A percentile compares a stretch with the other conserved stretches of the same genome.
Evolutionary conservation across 64 coral and sea anemone species (phyloP).

Genomic region (Porites australiensis): DNA sequence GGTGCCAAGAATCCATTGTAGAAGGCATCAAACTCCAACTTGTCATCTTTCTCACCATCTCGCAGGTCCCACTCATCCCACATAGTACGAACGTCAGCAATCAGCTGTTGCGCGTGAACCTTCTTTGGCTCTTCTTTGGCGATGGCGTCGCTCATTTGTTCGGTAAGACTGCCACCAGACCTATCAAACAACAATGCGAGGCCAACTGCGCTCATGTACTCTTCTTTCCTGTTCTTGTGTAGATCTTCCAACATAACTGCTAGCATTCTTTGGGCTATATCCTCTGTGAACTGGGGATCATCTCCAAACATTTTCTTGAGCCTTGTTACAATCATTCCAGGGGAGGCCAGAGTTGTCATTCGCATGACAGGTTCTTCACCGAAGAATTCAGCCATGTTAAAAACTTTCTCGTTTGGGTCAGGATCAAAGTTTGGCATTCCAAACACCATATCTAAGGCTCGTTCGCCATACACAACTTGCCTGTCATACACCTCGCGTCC

Average conservation of each 20-base stretch:
- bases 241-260: constrained; percentile 86
- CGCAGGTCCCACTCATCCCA: constrained; percentile 81
- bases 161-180: constrained; percentile 73
- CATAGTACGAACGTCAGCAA: constrained; percentile 61
- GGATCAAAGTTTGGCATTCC: not conserved
- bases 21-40: constrained; percentile 65
- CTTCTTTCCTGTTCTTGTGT: constrained; percentile 76
- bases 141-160: constrained; percentile 59
- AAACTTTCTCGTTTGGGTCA: not conserved
- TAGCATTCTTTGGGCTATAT: constrained; percentile 65
- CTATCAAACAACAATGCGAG: constrained; percentile 77
- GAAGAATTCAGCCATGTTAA: constrained; percentile 70
- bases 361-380: constrained; percentile 78
- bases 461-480: constrained; percentile 59
- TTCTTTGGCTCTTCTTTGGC: constrained; percentile 28
- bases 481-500: constrained; percentile 27
- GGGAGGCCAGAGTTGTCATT: constrained; percentile 79
- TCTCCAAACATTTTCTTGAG: constrained; percentile 69
- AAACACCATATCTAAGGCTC: constrained; percentile 42
- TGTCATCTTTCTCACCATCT: constrained; percentile 33
- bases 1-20: constrained; percentile 82
- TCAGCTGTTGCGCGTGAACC: constrained; percentile 27
- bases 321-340: constrained; percentile 63
- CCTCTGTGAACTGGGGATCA: constrained; percentile 77
- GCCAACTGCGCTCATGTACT: constrained; percentile 76